phyloP scores from a whole-genome alignment of 2,888 invertebrate species.

The Tachina lurida region DNA sequence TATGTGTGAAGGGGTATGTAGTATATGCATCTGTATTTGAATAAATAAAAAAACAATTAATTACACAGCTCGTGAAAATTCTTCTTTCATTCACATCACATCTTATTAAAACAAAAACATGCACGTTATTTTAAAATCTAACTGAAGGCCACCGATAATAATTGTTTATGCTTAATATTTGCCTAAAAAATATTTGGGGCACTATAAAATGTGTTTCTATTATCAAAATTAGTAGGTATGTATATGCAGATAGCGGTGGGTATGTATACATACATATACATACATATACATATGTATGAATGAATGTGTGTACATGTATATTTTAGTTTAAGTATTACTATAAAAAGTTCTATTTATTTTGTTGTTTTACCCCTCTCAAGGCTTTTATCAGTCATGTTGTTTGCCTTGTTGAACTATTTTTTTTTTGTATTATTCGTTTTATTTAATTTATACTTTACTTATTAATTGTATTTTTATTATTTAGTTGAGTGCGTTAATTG shows the following conservation, averaged over 20 bases:
- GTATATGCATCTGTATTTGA: too few relatives aligned
- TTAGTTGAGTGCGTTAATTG: conserved; percentile 5
- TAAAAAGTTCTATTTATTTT: conserved; percentile 16
- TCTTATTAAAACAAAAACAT: not conserved
- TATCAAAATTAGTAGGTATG: not conserved
- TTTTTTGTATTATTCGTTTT: conserved; percentile 16
- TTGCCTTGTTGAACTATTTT: conserved; percentile 64
- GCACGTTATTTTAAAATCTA: not conserved
- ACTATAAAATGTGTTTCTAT: conserved; percentile 21
- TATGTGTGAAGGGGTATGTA: too few relatives aligned
- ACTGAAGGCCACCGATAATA: not conserved
- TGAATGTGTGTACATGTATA: too few relatives aligned
- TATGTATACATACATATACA: too few relatives aligned
- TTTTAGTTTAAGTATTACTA: conserved; percentile 1
- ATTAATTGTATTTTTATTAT: conserved; percentile 45
- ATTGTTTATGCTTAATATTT: not conserved
- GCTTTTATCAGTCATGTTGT: conserved; percentile 68
- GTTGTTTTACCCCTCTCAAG: conserved; percentile 63
- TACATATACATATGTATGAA: too few relatives aligned
- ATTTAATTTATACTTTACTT: conserved; percentile 52
- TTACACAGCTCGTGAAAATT: too few relatives aligned
- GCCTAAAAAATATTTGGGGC: conserved; percentile 15
- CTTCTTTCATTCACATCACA: too few relatives aligned
- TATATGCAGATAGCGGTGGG: too few relatives aligned
- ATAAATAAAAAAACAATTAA: too few relatives aligned